These are phyloP conservation scores for Rhopalosiphum nymphaeae DNA, from an alignment of 2,888 invertebrate genomes.

Conservation along the genomic window DNA sequence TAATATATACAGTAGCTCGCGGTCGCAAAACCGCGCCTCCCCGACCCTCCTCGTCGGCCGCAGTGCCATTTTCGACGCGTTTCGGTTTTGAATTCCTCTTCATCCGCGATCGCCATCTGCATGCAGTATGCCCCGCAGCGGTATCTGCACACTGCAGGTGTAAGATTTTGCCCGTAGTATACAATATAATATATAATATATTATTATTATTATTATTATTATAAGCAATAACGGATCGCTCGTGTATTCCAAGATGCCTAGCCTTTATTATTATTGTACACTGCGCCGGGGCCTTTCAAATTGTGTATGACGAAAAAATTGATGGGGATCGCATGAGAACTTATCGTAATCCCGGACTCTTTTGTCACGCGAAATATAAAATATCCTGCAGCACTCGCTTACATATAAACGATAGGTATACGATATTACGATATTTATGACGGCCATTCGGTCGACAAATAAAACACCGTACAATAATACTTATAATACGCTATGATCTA, in stretches of 20 bases:
- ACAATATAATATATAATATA: no score
- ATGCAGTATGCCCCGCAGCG: neutral
- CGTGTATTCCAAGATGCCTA: neutral
- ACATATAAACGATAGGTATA: neutral
- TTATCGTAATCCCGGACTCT: neutral
- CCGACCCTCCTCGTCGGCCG: neutral
- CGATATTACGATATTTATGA: neutral
- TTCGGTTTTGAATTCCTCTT: neutral
- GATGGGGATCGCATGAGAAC: neutral
- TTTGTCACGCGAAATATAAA: neutral
- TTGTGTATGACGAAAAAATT: neutral
- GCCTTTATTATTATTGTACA: neutral
- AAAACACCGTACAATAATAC: neutral
- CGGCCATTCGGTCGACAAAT: neutral
- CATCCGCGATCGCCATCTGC: neutral
- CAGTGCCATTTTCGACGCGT: neutral
- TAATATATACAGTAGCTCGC: neutral
- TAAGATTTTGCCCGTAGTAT: neutral
- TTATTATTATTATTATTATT: neutral
- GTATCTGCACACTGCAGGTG: conserved; percentile 7
- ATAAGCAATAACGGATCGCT: neutral
- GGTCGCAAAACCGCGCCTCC: neutral
- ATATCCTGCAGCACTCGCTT: neutral
- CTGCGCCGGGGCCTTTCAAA: neutral
- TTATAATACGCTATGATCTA: neutral